phyloP scores from a whole-genome alignment of 2,113 vertebrate species.

The Pongo abelii region DNA sequence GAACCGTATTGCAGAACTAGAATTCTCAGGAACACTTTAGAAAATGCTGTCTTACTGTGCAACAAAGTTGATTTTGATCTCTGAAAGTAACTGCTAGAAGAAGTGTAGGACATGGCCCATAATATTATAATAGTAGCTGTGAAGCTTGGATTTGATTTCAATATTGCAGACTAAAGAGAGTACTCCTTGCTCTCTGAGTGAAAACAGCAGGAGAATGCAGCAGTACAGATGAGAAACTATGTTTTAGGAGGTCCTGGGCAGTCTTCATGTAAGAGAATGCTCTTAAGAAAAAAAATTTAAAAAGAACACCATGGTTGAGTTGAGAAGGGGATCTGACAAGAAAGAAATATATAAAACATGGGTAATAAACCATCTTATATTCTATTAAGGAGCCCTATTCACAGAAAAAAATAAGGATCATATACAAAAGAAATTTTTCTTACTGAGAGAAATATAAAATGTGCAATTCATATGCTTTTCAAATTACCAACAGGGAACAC shows the following conservation, averaged over 20 bases:
- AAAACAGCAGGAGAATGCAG: background rate
- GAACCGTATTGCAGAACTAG: background rate
- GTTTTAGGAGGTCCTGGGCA: background rate
- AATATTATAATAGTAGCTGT: background rate
- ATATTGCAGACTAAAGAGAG: background rate
- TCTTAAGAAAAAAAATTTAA: background rate
- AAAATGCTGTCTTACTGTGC: background rate
- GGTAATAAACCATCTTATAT: background rate
- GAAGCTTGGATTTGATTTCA: background rate
- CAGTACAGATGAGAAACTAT: background rate
- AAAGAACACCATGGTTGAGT: background rate
- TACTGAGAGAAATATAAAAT: slow-evolving; percentile 36
- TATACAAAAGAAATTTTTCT: slow-evolving; percentile 43
- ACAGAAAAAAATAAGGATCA: slow-evolving; percentile 26
- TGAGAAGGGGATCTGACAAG: background rate
- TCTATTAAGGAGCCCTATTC: background rate
- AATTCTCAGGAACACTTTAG: background rate
- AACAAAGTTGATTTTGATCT: background rate
- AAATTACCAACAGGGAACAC: slow-evolving; percentile 45
- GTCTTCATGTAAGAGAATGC: background rate
- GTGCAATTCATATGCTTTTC: slow-evolving; percentile 49
- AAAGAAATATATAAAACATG: background rate
- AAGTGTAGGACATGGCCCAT: background rate
- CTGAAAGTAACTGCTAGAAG: background rate
- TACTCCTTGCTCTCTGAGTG: background rate